Evolutionary conservation across 1,140 invertebrate genomes (phyloP).

Genomic region (Papilio polytes): DNA sequence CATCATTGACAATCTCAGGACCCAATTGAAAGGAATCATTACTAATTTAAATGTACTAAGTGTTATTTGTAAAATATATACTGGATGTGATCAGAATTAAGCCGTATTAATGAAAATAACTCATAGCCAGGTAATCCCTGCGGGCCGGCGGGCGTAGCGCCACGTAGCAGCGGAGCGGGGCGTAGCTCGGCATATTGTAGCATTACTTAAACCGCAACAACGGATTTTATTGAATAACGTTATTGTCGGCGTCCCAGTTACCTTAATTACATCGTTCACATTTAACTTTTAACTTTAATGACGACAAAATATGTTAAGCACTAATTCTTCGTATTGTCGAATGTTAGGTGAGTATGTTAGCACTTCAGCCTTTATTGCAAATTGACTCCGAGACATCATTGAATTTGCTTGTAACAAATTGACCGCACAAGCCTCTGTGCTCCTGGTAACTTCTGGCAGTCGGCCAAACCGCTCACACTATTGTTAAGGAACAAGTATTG

Average conservation of each 20-base stretch:
- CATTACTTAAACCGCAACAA: slow-evolving; percentile 28
- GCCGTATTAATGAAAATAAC: slow-evolving; percentile 34
- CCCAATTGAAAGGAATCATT: neutral
- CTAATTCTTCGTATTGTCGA: neutral
- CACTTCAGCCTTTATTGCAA: slow-evolving; percentile 18
- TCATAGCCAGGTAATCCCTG: slow-evolving; percentile 30
- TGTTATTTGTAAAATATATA: slow-evolving; percentile 17
- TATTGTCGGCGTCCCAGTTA: slow-evolving; percentile 26
- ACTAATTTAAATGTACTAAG: slow-evolving; percentile 15
- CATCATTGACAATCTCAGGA: neutral
- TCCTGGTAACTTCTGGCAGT: slow-evolving; percentile 13
- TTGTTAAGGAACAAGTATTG: slow-evolving; percentile 25
- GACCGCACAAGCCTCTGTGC: slow-evolving; percentile 23
- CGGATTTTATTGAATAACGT: slow-evolving; percentile 38
- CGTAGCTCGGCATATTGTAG: slow-evolving; percentile 3
- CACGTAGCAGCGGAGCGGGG: neutral
- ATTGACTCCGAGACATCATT: slow-evolving; percentile 14
- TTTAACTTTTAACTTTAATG: neutral
- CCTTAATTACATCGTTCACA: slow-evolving; percentile 28
- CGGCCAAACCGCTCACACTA: slow-evolving; percentile 18
- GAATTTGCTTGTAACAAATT: slow-evolving; percentile 22
- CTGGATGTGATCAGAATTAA: slow-evolving; percentile 33
- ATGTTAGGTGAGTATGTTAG: slow-evolving; percentile 5
- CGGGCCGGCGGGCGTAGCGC: neutral
- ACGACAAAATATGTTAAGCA: no score